A percentile compares a stretch with the other conserved stretches of the same genome.
Evolutionary conservation across 2,113 vertebrate genomes (phyloP).

Genomic region (Octodon degus): DNA sequence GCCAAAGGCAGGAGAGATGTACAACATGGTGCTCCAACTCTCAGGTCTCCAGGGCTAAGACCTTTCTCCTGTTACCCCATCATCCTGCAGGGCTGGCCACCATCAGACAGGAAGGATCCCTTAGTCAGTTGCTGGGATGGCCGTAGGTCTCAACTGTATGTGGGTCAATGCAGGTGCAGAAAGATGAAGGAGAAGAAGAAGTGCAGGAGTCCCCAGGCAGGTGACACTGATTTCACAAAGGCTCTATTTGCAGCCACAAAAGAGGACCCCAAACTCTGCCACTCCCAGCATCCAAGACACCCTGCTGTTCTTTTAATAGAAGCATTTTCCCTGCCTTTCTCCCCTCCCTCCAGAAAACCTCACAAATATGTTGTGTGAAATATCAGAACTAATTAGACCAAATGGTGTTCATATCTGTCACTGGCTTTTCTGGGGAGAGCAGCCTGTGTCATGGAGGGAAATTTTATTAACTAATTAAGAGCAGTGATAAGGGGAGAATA

Average conservation of each 20-base stretch:
- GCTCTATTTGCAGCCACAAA: constrained; percentile 13
- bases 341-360: constrained; percentile 73
- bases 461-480: constrained; percentile 83
- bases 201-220: neutral
- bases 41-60: neutral
- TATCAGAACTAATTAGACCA: constrained; percentile 88
- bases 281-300: neutral
- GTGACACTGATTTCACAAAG: constrained; percentile 29
- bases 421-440: constrained; percentile 82
- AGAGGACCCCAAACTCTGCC: constrained; percentile 55
- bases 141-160: neutral
- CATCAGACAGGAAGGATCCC: neutral
- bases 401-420: constrained; percentile 86
- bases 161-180: neutral
- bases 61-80: neutral
- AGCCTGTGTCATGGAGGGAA: constrained; percentile 80
- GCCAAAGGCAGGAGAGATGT: neutral
- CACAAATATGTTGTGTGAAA: constrained; percentile 87
- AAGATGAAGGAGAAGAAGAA: neutral
- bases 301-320: constrained; percentile 82
- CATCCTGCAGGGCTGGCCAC: neutral
- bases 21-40: neutral
- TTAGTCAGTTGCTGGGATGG: neutral
- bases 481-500: constrained; percentile 56
- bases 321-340: constrained; percentile 65